Percentiles rank a stretch among this genome's conserved stretches.
Conservation (phyloP, 2,113 vertebrate species). For the Pterocles gutturalis region DNA sequence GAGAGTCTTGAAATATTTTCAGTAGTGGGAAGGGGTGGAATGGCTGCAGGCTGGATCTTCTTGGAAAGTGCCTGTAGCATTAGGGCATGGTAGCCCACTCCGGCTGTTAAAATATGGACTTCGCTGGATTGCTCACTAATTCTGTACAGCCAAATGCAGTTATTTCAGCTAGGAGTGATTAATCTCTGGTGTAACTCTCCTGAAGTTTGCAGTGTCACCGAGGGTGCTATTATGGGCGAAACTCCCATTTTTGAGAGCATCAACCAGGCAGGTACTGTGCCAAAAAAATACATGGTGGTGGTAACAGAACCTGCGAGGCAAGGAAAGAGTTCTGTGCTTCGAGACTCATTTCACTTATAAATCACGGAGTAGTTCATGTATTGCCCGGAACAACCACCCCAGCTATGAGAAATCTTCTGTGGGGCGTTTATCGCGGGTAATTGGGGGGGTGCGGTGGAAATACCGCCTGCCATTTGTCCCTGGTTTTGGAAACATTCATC, state of each 20-base stretch:
- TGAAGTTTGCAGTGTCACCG: not conserved
- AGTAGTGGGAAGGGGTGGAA: not conserved
- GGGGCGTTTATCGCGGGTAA: not conserved
- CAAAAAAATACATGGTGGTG: not conserved
- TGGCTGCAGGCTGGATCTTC: not conserved
- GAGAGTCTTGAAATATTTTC: slow-evolving; percentile 46
- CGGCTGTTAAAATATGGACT: not conserved
- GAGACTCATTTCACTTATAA: not conserved
- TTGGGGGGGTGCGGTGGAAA: not conserved
- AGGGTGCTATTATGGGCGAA: not conserved
- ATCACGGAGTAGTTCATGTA: accelerated
- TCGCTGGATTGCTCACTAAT: not conserved
- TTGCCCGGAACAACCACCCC: not conserved
- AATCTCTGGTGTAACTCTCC: not conserved
- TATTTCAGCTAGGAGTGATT: not conserved
- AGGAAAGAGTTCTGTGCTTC: not conserved
- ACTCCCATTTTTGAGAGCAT: not conserved
- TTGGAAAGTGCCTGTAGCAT: not conserved
- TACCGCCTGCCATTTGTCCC: not conserved
- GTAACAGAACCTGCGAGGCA: not conserved
- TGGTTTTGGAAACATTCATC: not conserved
- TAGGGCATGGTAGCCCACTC: not conserved
- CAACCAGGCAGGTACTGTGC: accelerated
- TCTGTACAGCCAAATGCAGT: not conserved
- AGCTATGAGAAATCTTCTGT: not conserved